Evolutionary conservation across 2,113 vertebrate genomes (phyloP).

Genomic region (Sinosuthora webbiana): DNA sequence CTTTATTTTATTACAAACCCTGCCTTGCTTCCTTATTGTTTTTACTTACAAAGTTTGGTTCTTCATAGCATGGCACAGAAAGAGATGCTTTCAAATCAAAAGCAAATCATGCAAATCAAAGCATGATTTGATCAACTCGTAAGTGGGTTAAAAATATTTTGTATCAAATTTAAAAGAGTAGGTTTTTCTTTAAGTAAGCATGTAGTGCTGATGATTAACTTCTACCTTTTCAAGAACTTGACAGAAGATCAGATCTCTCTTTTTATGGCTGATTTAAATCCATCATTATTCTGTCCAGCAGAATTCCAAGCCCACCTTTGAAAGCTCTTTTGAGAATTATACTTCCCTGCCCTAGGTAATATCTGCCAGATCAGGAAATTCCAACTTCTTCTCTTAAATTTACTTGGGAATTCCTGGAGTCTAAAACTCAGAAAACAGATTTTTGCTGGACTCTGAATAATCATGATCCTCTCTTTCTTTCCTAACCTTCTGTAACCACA

Average conservation of each 20-base stretch:
- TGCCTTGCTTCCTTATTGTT: neutral
- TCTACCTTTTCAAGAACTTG: slow-evolving; percentile 2
- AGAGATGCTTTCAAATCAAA: neutral
- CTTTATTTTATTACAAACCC: neutral
- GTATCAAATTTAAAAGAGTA: neutral
- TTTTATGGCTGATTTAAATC: slow-evolving; percentile 34
- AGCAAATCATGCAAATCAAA: neutral
- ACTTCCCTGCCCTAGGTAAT: neutral
- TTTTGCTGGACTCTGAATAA: slow-evolving; percentile 16
- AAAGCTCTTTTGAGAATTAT: slow-evolving; percentile 41
- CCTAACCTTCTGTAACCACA: neutral
- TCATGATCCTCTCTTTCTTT: neutral
- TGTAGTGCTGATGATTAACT: neutral
- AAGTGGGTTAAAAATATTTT: neutral
- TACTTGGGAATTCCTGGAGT: neutral
- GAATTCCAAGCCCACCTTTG: slow-evolving; percentile 14
- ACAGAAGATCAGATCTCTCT: slow-evolving; percentile 2
- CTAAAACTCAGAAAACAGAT: neutral
- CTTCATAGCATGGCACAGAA: neutral
- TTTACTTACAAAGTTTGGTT: neutral
- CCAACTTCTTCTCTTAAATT: slow-evolving; percentile 28
- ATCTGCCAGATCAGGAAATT: slow-evolving; percentile 57
- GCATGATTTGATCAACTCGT: neutral
- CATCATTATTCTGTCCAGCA: slow-evolving; percentile 29
- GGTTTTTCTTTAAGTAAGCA: slow-evolving; percentile 6